Evolutionary conservation across 2,797 vertebrate genomes (phyloP), one percentile per base, ranked within the genome.

Genomic region (Pseudochaenichthys georgianus): DNA sequence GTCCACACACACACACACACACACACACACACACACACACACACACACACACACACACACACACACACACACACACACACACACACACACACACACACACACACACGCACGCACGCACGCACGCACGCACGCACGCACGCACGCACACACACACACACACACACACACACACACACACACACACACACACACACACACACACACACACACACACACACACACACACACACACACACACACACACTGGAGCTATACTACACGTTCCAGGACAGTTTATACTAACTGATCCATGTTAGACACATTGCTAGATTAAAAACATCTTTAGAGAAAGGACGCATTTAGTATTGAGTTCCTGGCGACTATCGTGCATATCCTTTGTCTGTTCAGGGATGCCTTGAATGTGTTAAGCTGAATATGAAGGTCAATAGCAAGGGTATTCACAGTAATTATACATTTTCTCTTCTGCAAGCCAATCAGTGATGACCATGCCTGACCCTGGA

Each of bases 401-500:
- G 51, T 54, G 28, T 68, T 76, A 61, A 53, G 70, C 54, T 80
- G 60, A 80, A 70, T 70, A 63, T 76, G 64, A 89, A 92, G 90
- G 88, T 85, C 79, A 82, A 68, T 70, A 54, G 64, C 70, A 86
- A 92, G 85, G 86, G 45, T 66, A 78, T 80, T 83, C 72, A 38
- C 70, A 73, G 64, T 90, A 89, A 93, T 92, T 93, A 90, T 88
- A 70, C 51, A 57, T 78, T 84, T 90, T 84, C 31, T 78, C 57
- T 70, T 66, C 53, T 71, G 77, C 66, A 65, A 89, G 66, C 80
- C 88, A 91, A 77, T 87, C 81, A 89, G 69, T 87, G 83, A 81
- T 64, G 47, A 42, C 73, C 54, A 7, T 46, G n/a, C n/a, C 9
- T 70, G 81, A 79, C 78, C 87, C 48, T n/a, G 67, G 75, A 78